Evolutionary conservation across 2,113 vertebrate genomes (phyloP).

Genomic region (Heterotilapia buettikoferi): DNA sequence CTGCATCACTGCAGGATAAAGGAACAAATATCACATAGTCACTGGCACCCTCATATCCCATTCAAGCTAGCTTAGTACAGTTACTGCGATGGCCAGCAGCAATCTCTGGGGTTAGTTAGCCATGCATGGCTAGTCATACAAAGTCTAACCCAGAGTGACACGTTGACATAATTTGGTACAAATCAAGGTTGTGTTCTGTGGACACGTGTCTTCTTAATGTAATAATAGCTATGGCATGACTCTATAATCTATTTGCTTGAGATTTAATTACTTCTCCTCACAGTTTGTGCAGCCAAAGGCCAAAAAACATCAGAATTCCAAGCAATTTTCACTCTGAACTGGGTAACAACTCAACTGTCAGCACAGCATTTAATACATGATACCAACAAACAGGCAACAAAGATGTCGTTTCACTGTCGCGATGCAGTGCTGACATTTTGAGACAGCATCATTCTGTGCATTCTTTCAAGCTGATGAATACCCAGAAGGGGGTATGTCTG

Average conservation of each 20-base stretch:
- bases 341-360: not conserved
- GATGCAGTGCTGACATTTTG: conserved; percentile 17
- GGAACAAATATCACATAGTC: not conserved
- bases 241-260: conserved; percentile 26
- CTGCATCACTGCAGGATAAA: not conserved
- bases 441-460: conserved; percentile 16
- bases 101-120: conserved; percentile 34
- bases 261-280: not conserved
- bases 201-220: conserved; percentile 32
- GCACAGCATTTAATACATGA: not conserved
- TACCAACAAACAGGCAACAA: conserved; percentile 3
- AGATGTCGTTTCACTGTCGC: not conserved
- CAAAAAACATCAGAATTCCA: conserved; percentile 18
- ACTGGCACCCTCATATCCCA: not conserved
- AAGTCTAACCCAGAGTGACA: conserved; percentile 60
- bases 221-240: conserved; percentile 23
- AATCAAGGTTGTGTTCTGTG: conserved; percentile 44
- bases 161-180: conserved; percentile 62
- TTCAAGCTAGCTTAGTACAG: conserved; percentile 9
- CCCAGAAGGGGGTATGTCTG: conserved; percentile 12
- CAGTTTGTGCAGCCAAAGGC: not conserved
- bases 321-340: not conserved
- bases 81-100: conserved; percentile 7
- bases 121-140: conserved; percentile 52
- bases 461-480: conserved; percentile 36